These are phyloP conservation scores for Aphis gossypii DNA, from an alignment of 1,140 invertebrate species.

Conservation along the genomic window DNA sequence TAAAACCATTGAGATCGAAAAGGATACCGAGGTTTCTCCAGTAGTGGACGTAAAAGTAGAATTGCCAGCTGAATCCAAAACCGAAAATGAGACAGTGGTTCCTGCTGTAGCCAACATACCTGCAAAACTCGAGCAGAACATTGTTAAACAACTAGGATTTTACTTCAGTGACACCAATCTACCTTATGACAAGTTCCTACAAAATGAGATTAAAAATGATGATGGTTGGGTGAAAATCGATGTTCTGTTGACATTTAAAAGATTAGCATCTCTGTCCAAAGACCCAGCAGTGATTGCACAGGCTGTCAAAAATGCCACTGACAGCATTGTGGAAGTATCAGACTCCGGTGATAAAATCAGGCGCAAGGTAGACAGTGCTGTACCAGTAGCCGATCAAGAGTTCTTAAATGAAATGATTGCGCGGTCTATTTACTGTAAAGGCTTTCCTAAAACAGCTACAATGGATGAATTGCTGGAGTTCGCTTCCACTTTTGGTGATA, in stretches of 20 bases:
- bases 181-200: conserved; percentile 87
- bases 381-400: conserved; percentile 86
- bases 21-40: neutral
- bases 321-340: conserved; percentile 60
- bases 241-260: conserved; percentile 87
- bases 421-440: conserved; percentile 87
- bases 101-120: neutral
- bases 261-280: conserved; percentile 76
- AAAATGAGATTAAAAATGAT: conserved; percentile 81
- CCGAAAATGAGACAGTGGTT: too few relatives aligned
- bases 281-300: conserved; percentile 76
- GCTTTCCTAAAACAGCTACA: conserved; percentile 77
- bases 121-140: neutral
- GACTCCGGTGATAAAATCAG: conserved; percentile 85
- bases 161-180: conserved; percentile 90
- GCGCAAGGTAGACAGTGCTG: conserved; percentile 75
- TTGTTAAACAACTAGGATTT: conserved; percentile 67
- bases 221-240: conserved; percentile 90
- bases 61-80: too few relatives aligned
- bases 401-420: conserved; percentile 78
- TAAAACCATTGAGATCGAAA: neutral
- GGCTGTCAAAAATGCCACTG: conserved; percentile 76
- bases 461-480: conserved; percentile 79
- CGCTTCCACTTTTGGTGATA: conserved; percentile 79
- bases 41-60: neutral